phyloP scores from a whole-genome alignment of 1,140 invertebrate genomes.

The Drosophila pruinosa region DNA sequence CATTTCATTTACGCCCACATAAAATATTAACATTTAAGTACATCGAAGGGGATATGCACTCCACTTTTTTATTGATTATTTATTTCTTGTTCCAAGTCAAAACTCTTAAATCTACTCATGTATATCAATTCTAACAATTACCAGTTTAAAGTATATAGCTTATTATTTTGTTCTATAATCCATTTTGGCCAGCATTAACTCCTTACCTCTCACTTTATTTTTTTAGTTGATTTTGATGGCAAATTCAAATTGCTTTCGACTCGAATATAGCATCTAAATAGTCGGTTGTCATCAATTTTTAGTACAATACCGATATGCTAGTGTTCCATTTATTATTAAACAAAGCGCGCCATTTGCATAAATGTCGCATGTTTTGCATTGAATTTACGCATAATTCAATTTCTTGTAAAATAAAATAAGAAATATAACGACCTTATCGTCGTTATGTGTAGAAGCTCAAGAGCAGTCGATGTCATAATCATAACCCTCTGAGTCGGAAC shows the following conservation, averaged over 20 bases:
- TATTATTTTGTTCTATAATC: neutral
- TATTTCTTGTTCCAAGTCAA: too few relatives aligned
- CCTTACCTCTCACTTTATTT: neutral
- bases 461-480: constrained; percentile 65
- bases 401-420: constrained; percentile 29
- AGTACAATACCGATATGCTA: neutral
- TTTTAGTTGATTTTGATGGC: neutral
- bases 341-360: constrained; percentile 59
- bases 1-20: too few relatives aligned
- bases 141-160: too few relatives aligned
- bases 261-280: neutral
- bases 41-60: too few relatives aligned
- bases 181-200: neutral
- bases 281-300: constrained; percentile 5
- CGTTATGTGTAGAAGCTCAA: neutral
- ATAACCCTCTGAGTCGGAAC: constrained; percentile 52
- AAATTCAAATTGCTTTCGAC: neutral
- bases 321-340: neutral
- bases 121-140: too few relatives aligned
- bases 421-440: constrained; percentile 29
- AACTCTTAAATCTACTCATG: too few relatives aligned
- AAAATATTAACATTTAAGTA: too few relatives aligned
- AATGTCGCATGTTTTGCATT: constrained; percentile 45
- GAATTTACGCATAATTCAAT: constrained; percentile 47
- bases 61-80: too few relatives aligned